Evolutionary conservation across 1,140 invertebrate genomes (phyloP).

Genomic region (Drosophila bipectinata): DNA sequence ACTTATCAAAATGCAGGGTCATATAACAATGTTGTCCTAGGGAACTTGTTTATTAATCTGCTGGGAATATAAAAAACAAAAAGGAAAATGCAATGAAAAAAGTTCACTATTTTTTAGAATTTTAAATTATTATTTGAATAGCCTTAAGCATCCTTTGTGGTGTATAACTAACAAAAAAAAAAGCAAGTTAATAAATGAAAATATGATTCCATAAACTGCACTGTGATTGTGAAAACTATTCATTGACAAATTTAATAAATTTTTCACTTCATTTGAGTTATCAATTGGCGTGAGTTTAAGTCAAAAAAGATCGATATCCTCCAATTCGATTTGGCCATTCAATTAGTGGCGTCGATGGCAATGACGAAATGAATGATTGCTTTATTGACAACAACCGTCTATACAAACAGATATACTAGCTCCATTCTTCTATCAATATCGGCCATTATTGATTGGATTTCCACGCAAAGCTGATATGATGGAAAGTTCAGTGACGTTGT

Average conservation of each 20-base stretch:
- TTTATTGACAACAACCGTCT: conserved; percentile 28
- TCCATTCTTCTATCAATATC: conserved; percentile 10
- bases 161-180: too few species aligned
- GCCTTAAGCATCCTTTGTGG: too few species aligned
- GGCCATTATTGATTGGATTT: conserved; percentile 63
- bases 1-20: conserved; percentile 12
- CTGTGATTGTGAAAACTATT: neutral
- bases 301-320: conserved; percentile 63
- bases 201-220: neutral
- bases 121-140: neutral
- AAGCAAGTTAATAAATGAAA: too few species aligned
- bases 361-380: conserved; percentile 74
- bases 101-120: neutral
- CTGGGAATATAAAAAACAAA: neutral
- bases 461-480: conserved; percentile 21
- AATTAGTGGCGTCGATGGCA: conserved; percentile 57
- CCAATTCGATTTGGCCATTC: conserved; percentile 63
- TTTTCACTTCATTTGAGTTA: conserved; percentile 14
- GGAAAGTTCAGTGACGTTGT: conserved; percentile 13
- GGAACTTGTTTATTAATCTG: conserved; percentile 10
- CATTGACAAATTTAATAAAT: neutral
- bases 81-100: conserved; percentile 1
- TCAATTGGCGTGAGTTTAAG: conserved; percentile 20
- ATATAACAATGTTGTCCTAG: conserved; percentile 4
- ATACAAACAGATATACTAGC: neutral